Conservation (phyloP, 2,113 vertebrate genomes). For the Etheostoma spectabile region DNA sequence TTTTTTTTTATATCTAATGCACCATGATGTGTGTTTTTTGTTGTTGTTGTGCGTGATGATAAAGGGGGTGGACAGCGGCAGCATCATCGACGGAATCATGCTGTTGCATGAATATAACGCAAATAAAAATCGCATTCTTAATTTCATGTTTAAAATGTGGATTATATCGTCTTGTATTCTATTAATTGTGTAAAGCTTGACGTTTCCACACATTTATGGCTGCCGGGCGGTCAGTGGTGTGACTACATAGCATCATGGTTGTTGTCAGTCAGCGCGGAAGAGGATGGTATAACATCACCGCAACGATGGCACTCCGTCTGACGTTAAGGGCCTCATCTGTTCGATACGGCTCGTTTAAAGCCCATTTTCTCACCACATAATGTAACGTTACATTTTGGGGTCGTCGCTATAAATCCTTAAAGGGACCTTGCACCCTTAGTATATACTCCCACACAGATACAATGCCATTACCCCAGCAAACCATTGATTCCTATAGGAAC, state of each 20-base stretch:
- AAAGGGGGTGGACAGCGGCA: conserved; percentile 57
- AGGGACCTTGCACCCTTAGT: conserved; percentile 22
- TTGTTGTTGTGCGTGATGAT: conserved; percentile 50
- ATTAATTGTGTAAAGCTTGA: neutral
- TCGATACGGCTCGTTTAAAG: conserved; percentile 19
- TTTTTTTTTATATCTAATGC: neutral
- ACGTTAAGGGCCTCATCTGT: conserved; percentile 11
- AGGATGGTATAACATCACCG: conserved; percentile 48
- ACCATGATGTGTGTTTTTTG: neutral
- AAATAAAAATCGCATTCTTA: neutral
- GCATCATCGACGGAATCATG: conserved; percentile 59
- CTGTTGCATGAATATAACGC: neutral
- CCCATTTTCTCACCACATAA: conserved; percentile 23
- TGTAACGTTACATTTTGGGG: conserved; percentile 6
- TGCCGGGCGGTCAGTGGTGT: conserved; percentile 57
- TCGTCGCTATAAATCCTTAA: conserved; percentile 48
- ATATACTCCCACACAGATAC: too few species aligned
- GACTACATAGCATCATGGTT: conserved; percentile 49
- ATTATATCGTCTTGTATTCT: neutral
- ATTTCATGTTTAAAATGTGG: neutral
- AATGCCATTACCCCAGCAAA: too few species aligned
- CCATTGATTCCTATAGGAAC: neutral
- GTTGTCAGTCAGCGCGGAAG: conserved; percentile 30
- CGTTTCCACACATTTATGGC: conserved; percentile 17
- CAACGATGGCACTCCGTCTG: neutral